Evolutionary conservation across 92 coral and sea anemone genomes (phyloP).

Genomic region (Pocillopora meandrina): DNA sequence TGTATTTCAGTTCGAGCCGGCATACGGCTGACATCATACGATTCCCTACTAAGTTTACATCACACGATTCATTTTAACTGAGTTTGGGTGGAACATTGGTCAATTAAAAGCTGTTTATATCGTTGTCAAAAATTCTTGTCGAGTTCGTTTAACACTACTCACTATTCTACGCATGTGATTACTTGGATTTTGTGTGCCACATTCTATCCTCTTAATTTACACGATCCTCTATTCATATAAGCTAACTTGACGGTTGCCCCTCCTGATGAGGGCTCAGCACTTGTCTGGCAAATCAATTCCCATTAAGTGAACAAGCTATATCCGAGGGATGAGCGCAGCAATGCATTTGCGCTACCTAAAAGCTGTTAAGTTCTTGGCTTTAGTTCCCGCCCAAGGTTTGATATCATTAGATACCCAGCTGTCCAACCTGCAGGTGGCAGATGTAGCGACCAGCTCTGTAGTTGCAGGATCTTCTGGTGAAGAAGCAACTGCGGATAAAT

Average conservation of each 20-base stretch:
- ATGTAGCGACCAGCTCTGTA: slow-evolving; percentile 15
- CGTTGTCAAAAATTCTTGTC: too few relatives aligned
- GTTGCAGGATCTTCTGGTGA: slow-evolving; percentile 30
- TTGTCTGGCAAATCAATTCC: slow-evolving; percentile 90
- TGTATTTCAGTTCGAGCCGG: too few relatives aligned
- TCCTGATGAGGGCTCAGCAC: slow-evolving; percentile 70
- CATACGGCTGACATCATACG: too few relatives aligned
- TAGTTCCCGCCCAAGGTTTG: slow-evolving; percentile 49
- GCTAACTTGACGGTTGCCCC: slow-evolving; percentile 83
- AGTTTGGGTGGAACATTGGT: too few relatives aligned
- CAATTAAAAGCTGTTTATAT: too few relatives aligned
- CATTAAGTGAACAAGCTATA: slow-evolving; percentile 86
- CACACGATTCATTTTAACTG: too few relatives aligned
- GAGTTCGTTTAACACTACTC: too few relatives aligned
- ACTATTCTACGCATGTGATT: too few relatives aligned
- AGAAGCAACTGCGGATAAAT: slow-evolving; percentile 32
- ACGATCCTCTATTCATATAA: slow-evolving; percentile 76
- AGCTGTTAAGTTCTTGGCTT: slow-evolving; percentile 72
- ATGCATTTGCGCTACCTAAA: slow-evolving; percentile 88
- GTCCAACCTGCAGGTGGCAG: slow-evolving; percentile 56
- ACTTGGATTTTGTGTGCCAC: too few relatives aligned
- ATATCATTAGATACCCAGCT: slow-evolving; percentile 68
- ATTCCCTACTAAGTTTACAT: too few relatives aligned
- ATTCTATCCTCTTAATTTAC: too few relatives aligned
- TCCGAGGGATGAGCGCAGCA: slow-evolving; percentile 82